Evolutionary conservation across 2,113 vertebrate genomes (phyloP).

Genomic region (Centrocercus urophasianus): DNA sequence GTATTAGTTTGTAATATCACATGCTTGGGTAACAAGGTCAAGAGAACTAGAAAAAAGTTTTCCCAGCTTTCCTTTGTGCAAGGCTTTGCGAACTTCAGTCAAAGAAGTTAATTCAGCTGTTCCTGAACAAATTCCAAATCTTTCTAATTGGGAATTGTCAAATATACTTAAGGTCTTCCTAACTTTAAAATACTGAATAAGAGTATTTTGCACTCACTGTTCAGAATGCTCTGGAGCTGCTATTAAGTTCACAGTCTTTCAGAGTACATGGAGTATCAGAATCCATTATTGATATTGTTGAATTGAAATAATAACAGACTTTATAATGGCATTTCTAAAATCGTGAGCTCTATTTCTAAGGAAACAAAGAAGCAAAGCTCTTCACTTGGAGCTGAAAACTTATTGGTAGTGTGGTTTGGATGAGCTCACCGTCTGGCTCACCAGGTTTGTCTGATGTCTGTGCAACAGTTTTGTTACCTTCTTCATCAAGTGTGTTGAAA

Average conservation of each 20-base stretch:
- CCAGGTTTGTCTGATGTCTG: slow-evolving; percentile 15
- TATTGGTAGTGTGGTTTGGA: slow-evolving; percentile 17
- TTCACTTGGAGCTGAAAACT: slow-evolving; percentile 5
- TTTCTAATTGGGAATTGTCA: slow-evolving; percentile 53
- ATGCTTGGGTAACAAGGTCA: slow-evolving; percentile 4
- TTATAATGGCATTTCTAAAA: slow-evolving; percentile 1
- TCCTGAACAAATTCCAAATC: slow-evolving; percentile 70
- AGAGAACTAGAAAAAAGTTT: slow-evolving; percentile 41
- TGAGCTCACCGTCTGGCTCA: slow-evolving; percentile 43
- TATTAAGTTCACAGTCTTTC: background rate
- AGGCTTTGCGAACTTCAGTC: slow-evolving; percentile 22
- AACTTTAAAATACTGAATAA: slow-evolving; percentile 14
- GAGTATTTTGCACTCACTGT: background rate
- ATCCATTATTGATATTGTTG: slow-evolving; percentile 4
- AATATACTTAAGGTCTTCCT: slow-evolving; percentile 49
- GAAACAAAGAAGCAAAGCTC: slow-evolving; percentile 25
- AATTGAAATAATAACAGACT: slow-evolving; percentile 28
- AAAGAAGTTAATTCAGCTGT: slow-evolving; percentile 47
- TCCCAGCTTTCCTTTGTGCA: slow-evolving; percentile 6
- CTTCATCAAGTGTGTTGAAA: slow-evolving; percentile 32
- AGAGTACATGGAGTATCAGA: background rate
- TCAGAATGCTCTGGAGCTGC: slow-evolving; percentile 11
- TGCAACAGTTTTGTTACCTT: slow-evolving; percentile 23
- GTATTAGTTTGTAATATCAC: background rate
- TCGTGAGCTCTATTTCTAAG: slow-evolving; percentile 37